Conservation (phyloP, 2,113 vertebrate species). For the Aythya baeri region DNA sequence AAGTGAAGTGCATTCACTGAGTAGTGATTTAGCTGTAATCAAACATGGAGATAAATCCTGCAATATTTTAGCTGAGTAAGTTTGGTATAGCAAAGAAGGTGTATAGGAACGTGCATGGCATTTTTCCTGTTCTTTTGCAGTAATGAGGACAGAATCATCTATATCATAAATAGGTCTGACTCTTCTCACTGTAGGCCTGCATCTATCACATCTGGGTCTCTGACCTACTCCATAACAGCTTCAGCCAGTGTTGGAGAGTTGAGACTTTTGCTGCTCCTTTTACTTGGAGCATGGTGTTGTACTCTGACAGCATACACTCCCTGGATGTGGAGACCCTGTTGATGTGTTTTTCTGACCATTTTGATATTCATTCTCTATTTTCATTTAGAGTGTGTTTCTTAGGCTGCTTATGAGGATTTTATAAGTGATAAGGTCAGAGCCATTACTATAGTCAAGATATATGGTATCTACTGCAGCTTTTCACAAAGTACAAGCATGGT, state of each 20-base stretch:
- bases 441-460: not conserved
- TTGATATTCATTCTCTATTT: not conserved
- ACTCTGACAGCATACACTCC: accelerated
- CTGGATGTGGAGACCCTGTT: not conserved
- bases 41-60: not conserved
- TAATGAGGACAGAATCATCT: not conserved
- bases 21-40: not conserved
- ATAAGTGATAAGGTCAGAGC: not conserved
- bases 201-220: accelerated
- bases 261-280: not conserved
- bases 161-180: not conserved
- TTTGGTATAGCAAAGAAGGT: not conserved
- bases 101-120: accelerated
- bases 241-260: not conserved
- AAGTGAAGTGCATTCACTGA: not conserved
- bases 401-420: not conserved
- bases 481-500: not conserved
- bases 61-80: not conserved
- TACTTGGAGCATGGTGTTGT: too few species aligned
- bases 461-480: not conserved
- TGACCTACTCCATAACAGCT: accelerated
- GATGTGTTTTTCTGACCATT: not conserved
- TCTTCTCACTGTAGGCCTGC: not conserved
- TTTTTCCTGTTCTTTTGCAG: not conserved
- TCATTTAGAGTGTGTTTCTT: not conserved